Evolutionary conservation across 2,113 vertebrate species (phyloP).

Genomic region (Phaethornis superciliosus): DNA sequence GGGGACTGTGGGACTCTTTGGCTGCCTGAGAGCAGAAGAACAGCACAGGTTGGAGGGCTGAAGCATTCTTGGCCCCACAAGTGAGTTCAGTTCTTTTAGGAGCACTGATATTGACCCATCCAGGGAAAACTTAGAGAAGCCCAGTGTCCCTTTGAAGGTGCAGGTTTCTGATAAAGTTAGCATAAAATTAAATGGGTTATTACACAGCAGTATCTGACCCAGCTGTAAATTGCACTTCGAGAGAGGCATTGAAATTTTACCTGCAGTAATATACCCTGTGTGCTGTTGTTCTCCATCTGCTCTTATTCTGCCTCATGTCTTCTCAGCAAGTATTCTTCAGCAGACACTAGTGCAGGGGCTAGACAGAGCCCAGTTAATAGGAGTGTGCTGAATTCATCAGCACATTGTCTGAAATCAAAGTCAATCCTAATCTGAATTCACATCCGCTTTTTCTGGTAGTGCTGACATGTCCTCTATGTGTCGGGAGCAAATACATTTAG

Average conservation of each 20-base stretch:
- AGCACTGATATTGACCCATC: not conserved
- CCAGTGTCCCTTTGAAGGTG: not conserved
- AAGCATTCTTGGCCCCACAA: not conserved
- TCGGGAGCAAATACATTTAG: not conserved
- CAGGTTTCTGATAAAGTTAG: constrained; percentile 5
- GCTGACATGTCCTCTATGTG: not conserved
- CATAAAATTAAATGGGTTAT: not conserved
- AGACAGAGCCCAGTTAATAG: not conserved
- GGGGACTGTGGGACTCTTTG: not conserved
- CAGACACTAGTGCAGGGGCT: not conserved
- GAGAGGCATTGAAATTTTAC: constrained; percentile 19
- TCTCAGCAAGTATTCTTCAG: constrained; percentile 11
- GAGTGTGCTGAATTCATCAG: not conserved
- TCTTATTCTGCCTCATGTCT: constrained; percentile 15
- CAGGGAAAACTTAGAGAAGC: not conserved
- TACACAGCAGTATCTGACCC: not conserved
- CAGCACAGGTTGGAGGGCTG: not conserved
- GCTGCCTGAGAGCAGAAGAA: fast-evolving
- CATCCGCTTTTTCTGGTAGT: not conserved
- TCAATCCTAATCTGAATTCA: constrained; percentile 9
- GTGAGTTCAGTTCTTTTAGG: not conserved
- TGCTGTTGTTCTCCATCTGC: constrained; percentile 27
- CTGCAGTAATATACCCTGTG: not conserved
- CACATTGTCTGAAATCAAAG: not conserved
- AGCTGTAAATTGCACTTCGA: constrained; percentile 29